phyloP scores from a whole-genome alignment of 2,888 invertebrate genomes.

The Apocheima hispidaria region DNA sequence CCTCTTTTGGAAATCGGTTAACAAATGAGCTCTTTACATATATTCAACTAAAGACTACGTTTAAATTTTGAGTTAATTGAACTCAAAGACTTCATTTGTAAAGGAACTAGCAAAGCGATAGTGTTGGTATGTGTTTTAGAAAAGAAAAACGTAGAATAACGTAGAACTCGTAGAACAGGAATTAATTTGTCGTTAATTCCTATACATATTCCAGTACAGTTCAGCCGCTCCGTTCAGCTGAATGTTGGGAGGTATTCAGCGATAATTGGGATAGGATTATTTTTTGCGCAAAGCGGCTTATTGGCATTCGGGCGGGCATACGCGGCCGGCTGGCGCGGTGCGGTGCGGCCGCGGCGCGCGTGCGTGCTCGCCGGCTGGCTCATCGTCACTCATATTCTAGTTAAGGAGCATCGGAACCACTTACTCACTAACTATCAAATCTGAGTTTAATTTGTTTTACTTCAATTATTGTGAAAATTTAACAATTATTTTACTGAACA shows the following conservation, averaged over 20 bases:
- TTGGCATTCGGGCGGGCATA: slow-evolving; percentile 50
- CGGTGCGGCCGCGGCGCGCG: slow-evolving; percentile 25
- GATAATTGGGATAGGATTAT: slow-evolving; percentile 48
- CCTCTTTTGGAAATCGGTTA: too few species aligned
- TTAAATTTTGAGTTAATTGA: too few species aligned
- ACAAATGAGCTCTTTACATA: neutral
- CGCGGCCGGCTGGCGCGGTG: slow-evolving; percentile 16
- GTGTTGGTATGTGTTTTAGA: slow-evolving; percentile 2
- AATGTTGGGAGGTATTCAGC: slow-evolving; percentile 23
- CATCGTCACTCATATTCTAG: slow-evolving; percentile 23
- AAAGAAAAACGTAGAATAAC: slow-evolving; percentile 5
- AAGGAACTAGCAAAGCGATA: slow-evolving; percentile 2
- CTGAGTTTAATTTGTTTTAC: too few species aligned
- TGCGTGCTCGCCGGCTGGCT: slow-evolving; percentile 24
- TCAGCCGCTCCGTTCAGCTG: slow-evolving; percentile 16
- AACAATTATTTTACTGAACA: too few species aligned
- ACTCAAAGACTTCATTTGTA: slow-evolving; percentile 15
- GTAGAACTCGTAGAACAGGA: neutral
- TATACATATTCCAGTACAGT: slow-evolving; percentile 23
- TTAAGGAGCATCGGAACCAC: slow-evolving; percentile 29
- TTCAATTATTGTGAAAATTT: too few species aligned
- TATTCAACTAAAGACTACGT: too few species aligned
- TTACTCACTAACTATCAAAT: slow-evolving; percentile 53
- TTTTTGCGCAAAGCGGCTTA: slow-evolving; percentile 48
- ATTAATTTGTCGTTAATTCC: slow-evolving; percentile 13